A percentile compares a stretch with the other conserved stretches of the same genome.
Evolutionary conservation across 2,113 vertebrate species (phyloP).

Genomic region (Ascaphus truei): DNA sequence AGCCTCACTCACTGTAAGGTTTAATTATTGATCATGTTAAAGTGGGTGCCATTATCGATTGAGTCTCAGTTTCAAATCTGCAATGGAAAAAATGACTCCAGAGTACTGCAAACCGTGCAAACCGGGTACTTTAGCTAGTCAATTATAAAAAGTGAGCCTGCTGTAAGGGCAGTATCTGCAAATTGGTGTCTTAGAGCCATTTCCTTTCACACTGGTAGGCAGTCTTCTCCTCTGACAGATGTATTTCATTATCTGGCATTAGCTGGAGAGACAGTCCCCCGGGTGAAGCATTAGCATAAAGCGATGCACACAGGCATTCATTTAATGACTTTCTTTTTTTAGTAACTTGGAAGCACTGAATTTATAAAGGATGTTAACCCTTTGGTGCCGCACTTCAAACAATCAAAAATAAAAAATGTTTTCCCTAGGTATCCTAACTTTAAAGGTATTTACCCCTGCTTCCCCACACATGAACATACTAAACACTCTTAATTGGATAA

Average conservation of each 20-base stretch:
- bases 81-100: no score
- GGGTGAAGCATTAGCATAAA: slow-evolving; percentile 24
- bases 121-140: no score
- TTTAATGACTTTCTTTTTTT: slow-evolving; percentile 27
- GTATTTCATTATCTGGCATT: slow-evolving; percentile 32
- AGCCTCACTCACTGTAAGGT: no score
- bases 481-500: no score
- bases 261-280: slow-evolving; percentile 8
- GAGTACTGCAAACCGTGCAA: no score
- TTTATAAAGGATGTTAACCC: slow-evolving; percentile 5
- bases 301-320: slow-evolving; percentile 24
- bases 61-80: no score
- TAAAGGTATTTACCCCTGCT: no score
- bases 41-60: no score
- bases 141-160: slow-evolving; percentile 10
- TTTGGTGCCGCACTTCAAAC: not conserved
- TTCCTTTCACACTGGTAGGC: slow-evolving; percentile 10
- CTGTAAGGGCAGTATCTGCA: slow-evolving; percentile 8
- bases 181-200: slow-evolving; percentile 20
- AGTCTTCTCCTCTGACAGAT: slow-evolving; percentile 17
- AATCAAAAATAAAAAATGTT: not conserved
- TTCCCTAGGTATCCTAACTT: no score
- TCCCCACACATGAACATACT: no score
- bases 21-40: no score
- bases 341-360: not conserved